Percentiles rank a stretch among this genome's conserved stretches.
Conservation (phyloP, 2,888 invertebrate genomes). For the Herminia tarsipennalis region DNA sequence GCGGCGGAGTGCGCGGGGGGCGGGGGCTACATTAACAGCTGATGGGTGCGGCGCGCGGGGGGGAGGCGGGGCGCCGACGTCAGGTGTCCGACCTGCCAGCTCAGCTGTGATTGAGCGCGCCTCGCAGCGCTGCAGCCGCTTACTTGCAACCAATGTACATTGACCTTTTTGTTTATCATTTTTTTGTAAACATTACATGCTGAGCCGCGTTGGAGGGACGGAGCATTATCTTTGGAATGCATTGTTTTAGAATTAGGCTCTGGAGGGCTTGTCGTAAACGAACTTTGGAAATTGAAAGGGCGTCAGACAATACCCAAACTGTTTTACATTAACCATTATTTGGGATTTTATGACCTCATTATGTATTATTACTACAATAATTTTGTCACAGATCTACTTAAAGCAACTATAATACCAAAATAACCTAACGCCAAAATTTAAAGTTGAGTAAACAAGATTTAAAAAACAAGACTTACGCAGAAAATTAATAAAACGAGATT, state of each 20-base stretch:
- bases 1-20: constrained; percentile 63
- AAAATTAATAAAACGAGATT: too few species aligned
- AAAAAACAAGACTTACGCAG: too few species aligned
- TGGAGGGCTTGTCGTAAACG: constrained; percentile 16
- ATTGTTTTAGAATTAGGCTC: constrained; percentile 24
- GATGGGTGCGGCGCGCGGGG: constrained; percentile 68
- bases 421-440: too few species aligned
- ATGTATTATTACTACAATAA: too few species aligned
- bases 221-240: constrained; percentile 23
- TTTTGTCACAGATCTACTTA: too few species aligned
- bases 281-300: constrained; percentile 12
- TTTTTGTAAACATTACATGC: constrained; percentile 63
- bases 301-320: constrained; percentile 1
- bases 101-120: constrained; percentile 61
- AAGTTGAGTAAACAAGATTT: too few species aligned
- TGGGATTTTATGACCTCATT: not conserved
- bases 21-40: constrained; percentile 80
- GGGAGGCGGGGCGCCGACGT: constrained; percentile 62
- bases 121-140: constrained; percentile 75
- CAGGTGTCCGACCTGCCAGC: constrained; percentile 76
- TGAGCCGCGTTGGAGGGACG: constrained; percentile 18
- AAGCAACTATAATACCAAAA: too few species aligned
- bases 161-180: constrained; percentile 82
- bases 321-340: not conserved
- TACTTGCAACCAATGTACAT: constrained; percentile 62